phyloP scores from a whole-genome alignment of 2,888 invertebrate species.

The Lymantria monacha region DNA sequence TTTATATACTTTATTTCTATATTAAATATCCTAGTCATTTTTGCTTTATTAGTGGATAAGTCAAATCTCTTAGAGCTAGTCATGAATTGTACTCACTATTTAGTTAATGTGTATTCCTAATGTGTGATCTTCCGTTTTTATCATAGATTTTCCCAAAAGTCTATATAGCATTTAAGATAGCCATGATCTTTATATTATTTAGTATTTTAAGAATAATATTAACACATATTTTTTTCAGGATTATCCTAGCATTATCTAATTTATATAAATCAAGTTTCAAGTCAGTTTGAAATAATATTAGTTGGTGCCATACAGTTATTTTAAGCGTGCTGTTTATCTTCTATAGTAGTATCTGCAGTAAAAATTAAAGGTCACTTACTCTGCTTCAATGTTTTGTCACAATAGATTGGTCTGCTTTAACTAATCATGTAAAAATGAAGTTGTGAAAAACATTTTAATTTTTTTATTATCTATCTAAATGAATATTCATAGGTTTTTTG shows the following conservation, averaged over 20 bases:
- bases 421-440: too few species aligned
- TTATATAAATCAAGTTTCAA: too few species aligned
- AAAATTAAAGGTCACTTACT: too few species aligned
- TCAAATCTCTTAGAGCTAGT: slow-evolving; percentile 22
- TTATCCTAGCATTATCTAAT: slow-evolving; percentile 9
- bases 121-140: slow-evolving; percentile 24
- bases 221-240: slow-evolving; percentile 1
- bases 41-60: slow-evolving; percentile 13
- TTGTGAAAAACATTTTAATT: too few species aligned
- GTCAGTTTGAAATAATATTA: too few species aligned
- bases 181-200: slow-evolving; percentile 2
- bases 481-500: too few species aligned
- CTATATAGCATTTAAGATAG: slow-evolving; percentile 4
- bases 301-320: too few species aligned
- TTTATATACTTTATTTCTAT: neutral
- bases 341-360: too few species aligned
- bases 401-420: too few species aligned
- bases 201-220: neutral
- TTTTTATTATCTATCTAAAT: too few species aligned
- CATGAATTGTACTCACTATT: slow-evolving; percentile 24
- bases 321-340: too few species aligned
- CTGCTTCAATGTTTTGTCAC: too few species aligned
- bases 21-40: slow-evolving; percentile 22
- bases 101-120: slow-evolving; percentile 21
- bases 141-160: slow-evolving; percentile 11